These are phyloP conservation scores for Argyrosomus regius DNA, from an alignment of 2,797 vertebrate species.

Conservation along the genomic window DNA sequence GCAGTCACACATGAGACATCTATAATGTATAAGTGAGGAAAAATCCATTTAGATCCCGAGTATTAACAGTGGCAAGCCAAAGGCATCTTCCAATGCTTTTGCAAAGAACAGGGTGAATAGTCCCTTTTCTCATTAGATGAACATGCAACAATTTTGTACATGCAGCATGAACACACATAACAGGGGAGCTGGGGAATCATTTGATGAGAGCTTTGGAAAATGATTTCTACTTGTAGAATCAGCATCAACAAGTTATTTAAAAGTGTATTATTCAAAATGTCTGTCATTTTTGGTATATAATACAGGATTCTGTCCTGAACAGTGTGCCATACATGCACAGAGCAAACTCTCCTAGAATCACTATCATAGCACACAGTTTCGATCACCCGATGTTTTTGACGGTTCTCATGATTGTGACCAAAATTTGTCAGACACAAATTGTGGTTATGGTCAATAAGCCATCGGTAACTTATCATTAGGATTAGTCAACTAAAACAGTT, in stretches of 20 bases:
- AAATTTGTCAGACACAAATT: background rate
- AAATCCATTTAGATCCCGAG: constrained; percentile 42
- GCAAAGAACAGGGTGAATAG: constrained; percentile 3
- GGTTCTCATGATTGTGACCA: background rate
- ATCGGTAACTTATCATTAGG: too few relatives aligned
- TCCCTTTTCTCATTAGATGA: constrained; percentile 31
- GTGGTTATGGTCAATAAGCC: background rate
- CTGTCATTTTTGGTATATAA: background rate
- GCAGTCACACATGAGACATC: constrained; percentile 28
- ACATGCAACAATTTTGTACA: constrained; percentile 31
- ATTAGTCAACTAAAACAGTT: too few relatives aligned
- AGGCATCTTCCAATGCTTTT: constrained; percentile 13
- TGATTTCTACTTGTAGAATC: background rate
- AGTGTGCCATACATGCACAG: background rate
- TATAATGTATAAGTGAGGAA: constrained; percentile 53
- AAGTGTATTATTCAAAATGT: background rate
- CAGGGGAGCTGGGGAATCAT: background rate
- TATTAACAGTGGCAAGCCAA: constrained; percentile 21
- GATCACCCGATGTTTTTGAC: background rate
- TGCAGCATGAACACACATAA: constrained; percentile 14
- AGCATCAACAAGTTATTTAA: constrained; percentile 1
- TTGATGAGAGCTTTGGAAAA: constrained; percentile 1
- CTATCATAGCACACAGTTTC: background rate
- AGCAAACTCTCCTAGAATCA: background rate
- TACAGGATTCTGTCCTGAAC: background rate